A percentile compares a stretch with the other conserved stretches of the same genome.
These are phyloP conservation scores for Pseudobourletiella spinata DNA, from an alignment of 1,140 invertebrate species.

Conservation along the genomic window DNA sequence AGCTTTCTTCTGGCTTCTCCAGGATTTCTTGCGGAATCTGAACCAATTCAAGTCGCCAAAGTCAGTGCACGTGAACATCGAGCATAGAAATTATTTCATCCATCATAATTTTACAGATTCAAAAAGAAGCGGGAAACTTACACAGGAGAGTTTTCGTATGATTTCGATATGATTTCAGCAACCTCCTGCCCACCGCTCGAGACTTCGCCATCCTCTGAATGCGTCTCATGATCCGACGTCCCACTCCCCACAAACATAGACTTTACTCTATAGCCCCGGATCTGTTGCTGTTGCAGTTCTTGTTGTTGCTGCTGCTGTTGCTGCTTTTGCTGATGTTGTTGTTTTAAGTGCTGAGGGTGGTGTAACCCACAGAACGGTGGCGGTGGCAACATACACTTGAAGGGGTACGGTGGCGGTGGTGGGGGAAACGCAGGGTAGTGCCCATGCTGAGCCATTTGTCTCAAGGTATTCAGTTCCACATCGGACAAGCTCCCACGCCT, in stretches of 20 bases:
- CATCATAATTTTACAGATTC: no score
- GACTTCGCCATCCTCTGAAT: constrained; percentile 34
- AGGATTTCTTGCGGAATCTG: constrained; percentile 31
- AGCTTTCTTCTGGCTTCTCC: constrained; percentile 18
- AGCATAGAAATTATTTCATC: not conserved
- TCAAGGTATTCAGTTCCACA: constrained; percentile 12
- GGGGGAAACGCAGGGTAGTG: not conserved
- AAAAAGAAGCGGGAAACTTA: constrained; percentile 10
- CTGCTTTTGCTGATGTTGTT: not conserved
- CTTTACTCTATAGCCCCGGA: constrained; percentile 10
- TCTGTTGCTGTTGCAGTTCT: not conserved
- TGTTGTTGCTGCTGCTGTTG: not conserved
- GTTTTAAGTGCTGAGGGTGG: not conserved
- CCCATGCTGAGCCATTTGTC: not conserved
- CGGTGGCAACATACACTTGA: not conserved
- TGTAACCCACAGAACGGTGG: no score
- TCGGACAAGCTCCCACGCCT: constrained; percentile 23
- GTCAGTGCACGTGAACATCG: no score
- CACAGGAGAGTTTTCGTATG: constrained; percentile 36
- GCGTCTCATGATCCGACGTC: constrained; percentile 5
- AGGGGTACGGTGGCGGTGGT: not conserved
- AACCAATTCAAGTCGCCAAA: no score
- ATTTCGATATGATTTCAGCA: constrained; percentile 32
- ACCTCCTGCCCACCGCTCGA: constrained; percentile 34
- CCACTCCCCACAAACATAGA: constrained; percentile 18